A percentile compares a stretch with the other conserved stretches of the same genome.
These are phyloP conservation scores for Coelinius sp. DNA, from an alignment of 2,888 invertebrate species.

Conservation along the genomic window DNA sequence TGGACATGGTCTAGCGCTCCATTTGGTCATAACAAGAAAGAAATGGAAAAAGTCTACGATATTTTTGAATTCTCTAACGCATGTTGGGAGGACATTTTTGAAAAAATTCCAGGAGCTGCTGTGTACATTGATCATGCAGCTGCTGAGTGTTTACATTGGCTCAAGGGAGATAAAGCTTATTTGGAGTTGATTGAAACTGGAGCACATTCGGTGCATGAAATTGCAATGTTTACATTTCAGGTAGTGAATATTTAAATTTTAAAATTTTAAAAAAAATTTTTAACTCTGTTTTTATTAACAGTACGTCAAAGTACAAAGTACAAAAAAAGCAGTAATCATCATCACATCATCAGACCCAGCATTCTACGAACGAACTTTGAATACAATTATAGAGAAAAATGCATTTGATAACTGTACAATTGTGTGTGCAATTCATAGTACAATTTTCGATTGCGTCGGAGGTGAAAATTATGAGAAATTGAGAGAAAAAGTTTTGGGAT, in stretches of 20 bases:
- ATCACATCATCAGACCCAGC: conserved; percentile 74
- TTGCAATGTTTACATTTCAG: conserved; percentile 72
- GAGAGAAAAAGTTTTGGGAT: conserved; percentile 71
- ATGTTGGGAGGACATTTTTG: conserved; percentile 77
- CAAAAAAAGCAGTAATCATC: conserved; percentile 73
- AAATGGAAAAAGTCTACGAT: conserved; percentile 38
- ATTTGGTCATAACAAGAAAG: neutral
- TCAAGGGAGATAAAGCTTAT: conserved; percentile 74
- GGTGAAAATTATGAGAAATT: conserved; percentile 68
- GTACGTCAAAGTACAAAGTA: conserved; percentile 65
- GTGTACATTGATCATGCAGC: conserved; percentile 78
- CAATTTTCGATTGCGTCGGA: conserved; percentile 71
- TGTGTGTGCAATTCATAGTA: conserved; percentile 74
- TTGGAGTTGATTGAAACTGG: conserved; percentile 75
- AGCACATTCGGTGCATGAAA: conserved; percentile 76
- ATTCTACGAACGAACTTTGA: conserved; percentile 74
- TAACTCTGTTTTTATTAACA: conserved; percentile 58
- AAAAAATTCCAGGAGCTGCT: conserved; percentile 75
- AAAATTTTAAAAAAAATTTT: no score
- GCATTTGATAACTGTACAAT: conserved; percentile 76
- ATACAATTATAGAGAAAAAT: conserved; percentile 76
- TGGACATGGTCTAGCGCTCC: neutral
- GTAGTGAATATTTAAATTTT: conserved; percentile 50
- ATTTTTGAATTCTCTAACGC: conserved; percentile 69
- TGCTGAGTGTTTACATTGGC: conserved; percentile 81